Evolutionary conservation across 2,797 vertebrate species (phyloP).

Genomic region (Morelia viridis): DNA sequence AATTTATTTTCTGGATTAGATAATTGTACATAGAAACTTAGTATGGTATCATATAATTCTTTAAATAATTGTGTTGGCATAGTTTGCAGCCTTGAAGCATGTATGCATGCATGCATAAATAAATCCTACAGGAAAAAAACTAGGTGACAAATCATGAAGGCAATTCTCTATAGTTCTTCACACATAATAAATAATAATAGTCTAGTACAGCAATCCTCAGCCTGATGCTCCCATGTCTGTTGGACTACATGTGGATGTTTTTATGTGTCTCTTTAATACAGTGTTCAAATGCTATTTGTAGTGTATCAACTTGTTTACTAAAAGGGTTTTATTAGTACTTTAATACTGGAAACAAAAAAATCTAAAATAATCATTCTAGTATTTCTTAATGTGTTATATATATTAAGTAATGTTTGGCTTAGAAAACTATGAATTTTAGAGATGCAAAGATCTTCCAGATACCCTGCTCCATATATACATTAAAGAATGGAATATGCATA

Average conservation of each 20-base stretch:
- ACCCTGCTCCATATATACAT: neutral
- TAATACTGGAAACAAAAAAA: neutral
- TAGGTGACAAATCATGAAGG: neutral
- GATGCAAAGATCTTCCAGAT: neutral
- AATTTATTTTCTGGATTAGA: neutral
- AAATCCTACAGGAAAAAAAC: neutral
- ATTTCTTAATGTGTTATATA: neutral
- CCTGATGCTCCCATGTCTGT: neutral
- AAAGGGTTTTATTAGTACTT: neutral
- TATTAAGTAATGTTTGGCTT: neutral
- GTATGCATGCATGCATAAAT: neutral
- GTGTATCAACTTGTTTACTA: neutral
- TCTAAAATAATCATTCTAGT: neutral
- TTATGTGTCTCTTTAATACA: neutral
- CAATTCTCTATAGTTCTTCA: neutral
- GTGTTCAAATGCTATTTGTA: neutral
- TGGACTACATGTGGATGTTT: neutral
- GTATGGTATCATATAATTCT: neutral
- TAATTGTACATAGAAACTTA: neutral
- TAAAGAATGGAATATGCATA: neutral
- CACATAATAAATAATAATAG: neutral
- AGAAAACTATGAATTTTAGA: neutral
- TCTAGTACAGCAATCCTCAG: neutral
- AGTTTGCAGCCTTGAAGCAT: neutral
- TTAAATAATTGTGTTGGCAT: neutral